These are phyloP conservation scores for Hylia prasina DNA, from an alignment of 2,113 vertebrate genomes.

Conservation along the genomic window DNA sequence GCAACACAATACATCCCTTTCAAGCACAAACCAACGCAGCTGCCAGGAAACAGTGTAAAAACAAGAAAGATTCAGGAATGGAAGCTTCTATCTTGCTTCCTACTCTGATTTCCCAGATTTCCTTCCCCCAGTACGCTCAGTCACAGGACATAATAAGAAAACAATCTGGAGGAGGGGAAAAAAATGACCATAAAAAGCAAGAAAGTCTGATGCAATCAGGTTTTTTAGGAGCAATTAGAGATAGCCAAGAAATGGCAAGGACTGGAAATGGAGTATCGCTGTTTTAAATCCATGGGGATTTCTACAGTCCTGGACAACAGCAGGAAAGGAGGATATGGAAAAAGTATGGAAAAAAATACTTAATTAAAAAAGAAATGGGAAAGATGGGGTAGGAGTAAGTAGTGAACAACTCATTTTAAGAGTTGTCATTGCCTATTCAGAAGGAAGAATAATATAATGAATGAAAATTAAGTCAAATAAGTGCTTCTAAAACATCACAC, in stretches of 20 bases:
- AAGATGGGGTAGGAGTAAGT: background rate
- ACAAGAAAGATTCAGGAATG: slow-evolving; percentile 24
- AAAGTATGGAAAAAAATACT: background rate
- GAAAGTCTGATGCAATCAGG: background rate
- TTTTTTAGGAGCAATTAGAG: background rate
- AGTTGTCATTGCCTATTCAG: background rate
- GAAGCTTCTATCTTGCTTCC: slow-evolving; percentile 36
- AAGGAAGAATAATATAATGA: background rate
- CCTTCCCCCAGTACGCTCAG: slow-evolving; percentile 12
- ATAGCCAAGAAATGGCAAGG: background rate
- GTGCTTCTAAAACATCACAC: background rate
- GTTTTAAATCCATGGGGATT: background rate
- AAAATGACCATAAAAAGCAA: background rate
- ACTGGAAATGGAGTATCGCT: background rate
- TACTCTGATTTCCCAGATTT: slow-evolving; percentile 41
- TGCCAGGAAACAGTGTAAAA: slow-evolving; percentile 42
- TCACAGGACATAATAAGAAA: slow-evolving; percentile 19
- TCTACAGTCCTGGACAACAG: background rate
- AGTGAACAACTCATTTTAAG: background rate
- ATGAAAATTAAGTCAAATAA: background rate
- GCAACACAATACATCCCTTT: slow-evolving; percentile 18
- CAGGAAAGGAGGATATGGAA: background rate
- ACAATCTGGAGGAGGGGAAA: background rate
- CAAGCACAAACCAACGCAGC: background rate
- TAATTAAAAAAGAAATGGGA: background rate